These are phyloP conservation scores for Heliconius melpomene DNA, from an alignment of 1,140 invertebrate genomes.

Conservation along the genomic window DNA sequence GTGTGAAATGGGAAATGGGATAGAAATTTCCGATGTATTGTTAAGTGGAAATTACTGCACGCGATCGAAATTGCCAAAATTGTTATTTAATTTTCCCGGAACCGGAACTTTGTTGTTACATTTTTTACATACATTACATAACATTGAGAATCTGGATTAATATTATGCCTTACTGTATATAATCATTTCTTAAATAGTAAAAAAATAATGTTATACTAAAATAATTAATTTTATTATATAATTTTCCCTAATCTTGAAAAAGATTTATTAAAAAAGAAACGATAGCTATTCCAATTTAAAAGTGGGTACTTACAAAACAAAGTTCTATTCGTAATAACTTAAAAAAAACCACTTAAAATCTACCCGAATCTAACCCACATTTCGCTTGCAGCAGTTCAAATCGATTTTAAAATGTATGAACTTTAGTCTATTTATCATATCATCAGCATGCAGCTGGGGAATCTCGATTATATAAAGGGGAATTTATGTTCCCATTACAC, in stretches of 20 bases:
- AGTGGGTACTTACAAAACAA: conserved; percentile 12
- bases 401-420: conserved; percentile 35
- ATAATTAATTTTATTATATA: too few relatives aligned
- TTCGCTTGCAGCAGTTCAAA: conserved; percentile 18
- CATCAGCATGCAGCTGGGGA: conserved; percentile 21
- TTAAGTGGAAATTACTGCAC: not conserved
- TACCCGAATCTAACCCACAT: conserved; percentile 17
- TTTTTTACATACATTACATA: not conserved
- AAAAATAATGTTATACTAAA: too few relatives aligned
- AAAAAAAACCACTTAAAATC: conserved; percentile 29
- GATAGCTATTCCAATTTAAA: not conserved
- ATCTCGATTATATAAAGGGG: conserved; percentile 24
- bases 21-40: not conserved
- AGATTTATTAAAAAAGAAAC: too few relatives aligned
- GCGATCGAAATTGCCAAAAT: not conserved
- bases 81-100: not conserved
- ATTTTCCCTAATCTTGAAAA: too few relatives aligned
- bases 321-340: conserved; percentile 21
- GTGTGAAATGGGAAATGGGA: not conserved
- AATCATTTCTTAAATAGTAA: too few relatives aligned
- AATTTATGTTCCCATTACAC: conserved; percentile 24
- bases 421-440: conserved; percentile 32
- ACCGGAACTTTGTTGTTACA: too few relatives aligned
- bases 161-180: too few relatives aligned
- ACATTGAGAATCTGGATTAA: too few relatives aligned